These are phyloP conservation scores for Serrognathus titanus DNA, from an alignment of 2,888 invertebrate species.

Conservation along the genomic window DNA sequence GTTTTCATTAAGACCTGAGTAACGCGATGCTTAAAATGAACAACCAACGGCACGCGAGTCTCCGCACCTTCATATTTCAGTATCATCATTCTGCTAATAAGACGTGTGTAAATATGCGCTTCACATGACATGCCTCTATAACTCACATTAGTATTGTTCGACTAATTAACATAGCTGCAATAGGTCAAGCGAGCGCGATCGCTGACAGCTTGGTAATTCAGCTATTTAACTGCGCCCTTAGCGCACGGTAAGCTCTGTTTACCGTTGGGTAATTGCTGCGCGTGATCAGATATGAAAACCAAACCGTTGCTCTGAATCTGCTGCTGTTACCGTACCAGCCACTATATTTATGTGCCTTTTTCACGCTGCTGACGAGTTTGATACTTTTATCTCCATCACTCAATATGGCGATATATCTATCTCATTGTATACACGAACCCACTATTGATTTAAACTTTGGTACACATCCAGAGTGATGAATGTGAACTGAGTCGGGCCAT, in stretches of 20 bases:
- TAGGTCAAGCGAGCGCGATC: constrained; percentile 17
- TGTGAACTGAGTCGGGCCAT: constrained; percentile 41
- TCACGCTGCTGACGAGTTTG: constrained; percentile 39
- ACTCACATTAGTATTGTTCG: constrained; percentile 24
- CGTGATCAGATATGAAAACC: constrained; percentile 10
- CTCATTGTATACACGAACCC: constrained; percentile 38
- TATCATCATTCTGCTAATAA: constrained; percentile 23
- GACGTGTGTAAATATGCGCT: constrained; percentile 24
- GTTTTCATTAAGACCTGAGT: constrained; percentile 19
- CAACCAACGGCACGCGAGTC: constrained; percentile 20
- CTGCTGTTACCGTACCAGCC: neutral
- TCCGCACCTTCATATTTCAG: constrained; percentile 22
- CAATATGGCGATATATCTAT: constrained; percentile 41
- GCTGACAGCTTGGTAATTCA: constrained; percentile 8
- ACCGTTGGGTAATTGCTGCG: constrained; percentile 18
- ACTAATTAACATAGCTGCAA: constrained; percentile 23
- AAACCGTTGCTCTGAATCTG: neutral
- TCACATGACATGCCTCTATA: constrained; percentile 18
- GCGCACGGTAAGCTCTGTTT: constrained; percentile 17
- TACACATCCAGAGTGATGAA: constrained; percentile 45
- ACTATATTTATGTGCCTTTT: constrained; percentile 37
- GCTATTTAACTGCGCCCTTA: constrained; percentile 4
- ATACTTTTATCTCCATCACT: constrained; percentile 44
- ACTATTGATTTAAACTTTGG: constrained; percentile 47
- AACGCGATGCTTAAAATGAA: constrained; percentile 21